Conservation (phyloP, 64 coral and sea anemone species). For the Exaiptasia diaphana region DNA sequence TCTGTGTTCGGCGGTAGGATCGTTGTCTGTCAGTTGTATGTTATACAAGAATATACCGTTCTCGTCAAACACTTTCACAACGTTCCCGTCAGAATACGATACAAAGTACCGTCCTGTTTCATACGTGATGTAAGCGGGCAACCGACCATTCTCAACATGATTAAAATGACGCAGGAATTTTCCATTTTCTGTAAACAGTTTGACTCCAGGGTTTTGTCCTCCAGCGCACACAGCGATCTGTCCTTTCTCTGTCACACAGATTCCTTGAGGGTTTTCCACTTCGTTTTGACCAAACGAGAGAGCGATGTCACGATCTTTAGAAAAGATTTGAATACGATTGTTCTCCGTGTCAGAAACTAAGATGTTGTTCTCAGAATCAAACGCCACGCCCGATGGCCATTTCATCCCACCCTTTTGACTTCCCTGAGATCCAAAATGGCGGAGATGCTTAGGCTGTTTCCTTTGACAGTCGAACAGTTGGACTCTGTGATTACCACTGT, state of each 20-base stretch:
- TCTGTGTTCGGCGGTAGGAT: background rate
- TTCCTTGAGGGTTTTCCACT: background rate
- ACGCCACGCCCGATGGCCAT: slow-evolving; percentile 1
- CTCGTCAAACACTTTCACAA: slow-evolving; percentile 27
- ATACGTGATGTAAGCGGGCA: background rate
- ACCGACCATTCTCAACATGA: background rate
- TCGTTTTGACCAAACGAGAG: slow-evolving; percentile 8
- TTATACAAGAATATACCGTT: background rate
- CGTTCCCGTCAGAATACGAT: slow-evolving; percentile 7
- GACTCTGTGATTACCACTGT: slow-evolving; percentile 3
- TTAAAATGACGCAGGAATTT: slow-evolving; percentile 19
- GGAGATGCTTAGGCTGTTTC: slow-evolving; percentile 10
- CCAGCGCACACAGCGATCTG: slow-evolving; percentile 14
- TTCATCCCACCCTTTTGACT: background rate
- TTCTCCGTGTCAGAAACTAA: slow-evolving; percentile 19
- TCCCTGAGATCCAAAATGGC: background rate
- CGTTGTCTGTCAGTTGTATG: background rate
- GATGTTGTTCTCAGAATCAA: slow-evolving; percentile 5
- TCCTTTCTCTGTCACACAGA: background rate
- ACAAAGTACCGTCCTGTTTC: slow-evolving; percentile 16
- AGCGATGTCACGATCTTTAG: background rate
- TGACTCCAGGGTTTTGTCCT: background rate
- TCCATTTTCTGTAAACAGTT: slow-evolving; percentile 13
- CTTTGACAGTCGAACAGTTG: background rate
- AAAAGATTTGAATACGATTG: background rate